These are phyloP conservation scores for Lymantria dispar DNA, from an alignment of 2,888 invertebrate genomes.

Conservation along the genomic window DNA sequence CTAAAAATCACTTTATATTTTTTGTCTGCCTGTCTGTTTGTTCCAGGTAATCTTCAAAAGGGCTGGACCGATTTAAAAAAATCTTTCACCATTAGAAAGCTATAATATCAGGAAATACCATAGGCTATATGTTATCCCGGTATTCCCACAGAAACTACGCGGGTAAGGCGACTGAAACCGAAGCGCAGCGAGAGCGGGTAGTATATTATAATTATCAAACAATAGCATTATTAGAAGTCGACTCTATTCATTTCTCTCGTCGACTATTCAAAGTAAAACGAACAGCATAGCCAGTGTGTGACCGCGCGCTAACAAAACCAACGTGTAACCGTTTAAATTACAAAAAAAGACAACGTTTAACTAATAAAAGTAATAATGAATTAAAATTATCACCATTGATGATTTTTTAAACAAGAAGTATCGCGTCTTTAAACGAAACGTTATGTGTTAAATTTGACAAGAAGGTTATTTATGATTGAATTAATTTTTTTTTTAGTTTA, in stretches of 20 bases:
- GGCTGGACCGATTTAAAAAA: too few species aligned
- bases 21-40: too few species aligned
- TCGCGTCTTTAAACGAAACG: not conserved
- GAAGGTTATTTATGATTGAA: not conserved
- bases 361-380: conserved; percentile 4
- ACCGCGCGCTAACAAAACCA: conserved; percentile 57
- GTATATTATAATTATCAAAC: too few species aligned
- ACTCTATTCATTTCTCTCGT: conserved; percentile 30
- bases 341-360: conserved; percentile 3
- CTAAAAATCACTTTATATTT: too few species aligned
- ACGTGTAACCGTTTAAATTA: conserved; percentile 31
- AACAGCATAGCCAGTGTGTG: conserved; percentile 61
- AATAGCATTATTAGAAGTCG: not conserved
- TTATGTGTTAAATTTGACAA: not conserved
- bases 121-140: too few species aligned
- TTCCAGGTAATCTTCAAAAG: too few species aligned
- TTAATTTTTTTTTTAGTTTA: not conserved
- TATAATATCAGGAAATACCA: too few species aligned
- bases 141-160: too few species aligned
- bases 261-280: conserved; percentile 45
- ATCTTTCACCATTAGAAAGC: too few species aligned
- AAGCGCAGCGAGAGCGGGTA: too few species aligned
- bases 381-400: not conserved
- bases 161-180: too few species aligned
- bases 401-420: not conserved